Evolutionary conservation across 2,797 vertebrate genomes (phyloP).

Genomic region (Esox masquinongy): DNA sequence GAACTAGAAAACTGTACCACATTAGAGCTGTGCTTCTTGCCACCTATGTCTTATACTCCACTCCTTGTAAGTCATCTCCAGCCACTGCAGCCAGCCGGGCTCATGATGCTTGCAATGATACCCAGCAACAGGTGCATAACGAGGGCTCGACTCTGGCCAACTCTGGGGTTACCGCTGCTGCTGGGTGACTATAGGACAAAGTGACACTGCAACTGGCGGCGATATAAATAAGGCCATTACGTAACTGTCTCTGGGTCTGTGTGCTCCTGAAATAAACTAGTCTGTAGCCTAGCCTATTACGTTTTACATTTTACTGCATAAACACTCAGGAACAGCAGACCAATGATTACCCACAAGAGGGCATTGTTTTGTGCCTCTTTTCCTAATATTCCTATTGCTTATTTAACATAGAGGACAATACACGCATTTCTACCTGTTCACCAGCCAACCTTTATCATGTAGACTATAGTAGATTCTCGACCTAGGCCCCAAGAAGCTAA

Average conservation of each 20-base stretch:
- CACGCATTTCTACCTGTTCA: background rate
- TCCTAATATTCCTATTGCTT: too few relatives aligned
- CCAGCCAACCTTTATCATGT: background rate
- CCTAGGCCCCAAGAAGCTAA: background rate
- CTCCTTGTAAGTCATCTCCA: background rate
- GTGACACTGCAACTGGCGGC: conserved; percentile 5
- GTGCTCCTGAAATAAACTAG: background rate
- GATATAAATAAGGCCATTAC: conserved; percentile 40
- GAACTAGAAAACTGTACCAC: background rate
- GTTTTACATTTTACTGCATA: background rate
- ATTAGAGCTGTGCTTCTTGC: background rate
- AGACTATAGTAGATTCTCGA: background rate
- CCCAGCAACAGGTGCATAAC: conserved; percentile 35
- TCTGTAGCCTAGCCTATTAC: background rate
- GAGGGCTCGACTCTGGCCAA: conserved; percentile 14
- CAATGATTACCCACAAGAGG: background rate
- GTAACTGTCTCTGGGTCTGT: conserved; percentile 13
- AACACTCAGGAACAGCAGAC: background rate
- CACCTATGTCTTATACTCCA: background rate
- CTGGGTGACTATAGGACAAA: conserved; percentile 7
- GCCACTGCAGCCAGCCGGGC: background rate
- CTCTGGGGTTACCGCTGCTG: conserved; percentile 11
- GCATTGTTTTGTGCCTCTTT: background rate
- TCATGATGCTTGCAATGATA: background rate
- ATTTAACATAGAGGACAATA: background rate